Conservation (phyloP, 1,140 invertebrate genomes). For the Rhizoglyphus robini region DNA sequence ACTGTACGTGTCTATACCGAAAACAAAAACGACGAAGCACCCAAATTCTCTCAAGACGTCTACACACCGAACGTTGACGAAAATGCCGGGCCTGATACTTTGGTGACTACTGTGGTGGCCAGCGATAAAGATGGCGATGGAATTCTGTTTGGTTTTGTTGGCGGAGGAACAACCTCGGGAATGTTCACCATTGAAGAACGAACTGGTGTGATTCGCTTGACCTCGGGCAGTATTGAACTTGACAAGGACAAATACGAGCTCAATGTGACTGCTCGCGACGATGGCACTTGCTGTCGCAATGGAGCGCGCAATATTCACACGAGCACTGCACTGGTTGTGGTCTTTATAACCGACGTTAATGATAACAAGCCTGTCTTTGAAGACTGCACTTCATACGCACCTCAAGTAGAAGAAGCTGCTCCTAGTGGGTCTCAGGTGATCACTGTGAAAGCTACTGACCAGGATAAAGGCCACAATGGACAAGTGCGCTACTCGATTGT, state of each 20-base stretch:
- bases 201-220: conserved; percentile 78
- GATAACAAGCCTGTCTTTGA: conserved; percentile 89
- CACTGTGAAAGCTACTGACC: conserved; percentile 64
- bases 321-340: conserved; percentile 84
- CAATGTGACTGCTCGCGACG: conserved; percentile 84
- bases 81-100: conserved; percentile 79
- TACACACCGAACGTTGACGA: conserved; percentile 92
- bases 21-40: conserved; percentile 90
- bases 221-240: conserved; percentile 63
- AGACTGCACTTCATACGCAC: conserved; percentile 75
- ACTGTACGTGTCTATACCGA: conserved; percentile 86
- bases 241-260: conserved; percentile 72
- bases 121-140: conserved; percentile 91
- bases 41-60: conserved; percentile 87
- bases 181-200: conserved; percentile 91
- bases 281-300: conserved; percentile 77
- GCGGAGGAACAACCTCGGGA: conserved; percentile 68
- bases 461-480: conserved; percentile 74
- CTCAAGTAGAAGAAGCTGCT: conserved; percentile 73
- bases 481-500: conserved; percentile 90
- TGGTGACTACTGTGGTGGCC: conserved; percentile 84
- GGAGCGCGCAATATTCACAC: conserved; percentile 72
- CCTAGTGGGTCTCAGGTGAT: conserved; percentile 73
- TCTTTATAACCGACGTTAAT: conserved; percentile 90
- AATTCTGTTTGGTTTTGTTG: conserved; percentile 81